These are phyloP conservation scores for Meriones psammophilus DNA, from an alignment of 2,797 vertebrate species.

Conservation along the genomic window DNA sequence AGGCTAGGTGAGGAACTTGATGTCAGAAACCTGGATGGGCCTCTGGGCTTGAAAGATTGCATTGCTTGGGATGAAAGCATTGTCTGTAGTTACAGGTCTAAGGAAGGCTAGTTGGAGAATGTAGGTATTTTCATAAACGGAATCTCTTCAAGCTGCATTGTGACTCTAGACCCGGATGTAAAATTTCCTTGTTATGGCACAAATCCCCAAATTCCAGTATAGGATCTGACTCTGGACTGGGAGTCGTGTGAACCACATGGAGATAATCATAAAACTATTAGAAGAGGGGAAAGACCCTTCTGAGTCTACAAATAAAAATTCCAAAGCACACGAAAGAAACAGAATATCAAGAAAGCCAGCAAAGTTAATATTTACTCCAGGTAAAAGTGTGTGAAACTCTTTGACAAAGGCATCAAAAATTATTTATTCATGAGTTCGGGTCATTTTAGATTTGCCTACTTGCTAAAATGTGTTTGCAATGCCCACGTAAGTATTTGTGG, in stretches of 20 bases:
- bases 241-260: slow-evolving; percentile 17
- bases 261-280: slow-evolving; percentile 67
- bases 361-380: slow-evolving; percentile 34
- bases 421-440: slow-evolving; percentile 15
- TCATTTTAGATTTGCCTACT: not conserved
- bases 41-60: not conserved
- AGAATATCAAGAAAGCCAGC: not conserved
- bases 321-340: not conserved
- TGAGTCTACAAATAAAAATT: slow-evolving; percentile 47
- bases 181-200: slow-evolving; percentile 24
- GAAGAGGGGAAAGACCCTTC: not conserved
- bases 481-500: not conserved
- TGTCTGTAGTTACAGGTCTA: not conserved
- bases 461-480: not conserved
- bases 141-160: not conserved
- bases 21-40: not conserved
- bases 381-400: slow-evolving; percentile 26
- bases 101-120: not conserved
- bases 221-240: slow-evolving; percentile 43
- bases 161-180: not conserved
- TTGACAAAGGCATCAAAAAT: slow-evolving; percentile 62
- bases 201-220: slow-evolving; percentile 38
- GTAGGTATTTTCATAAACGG: not conserved
- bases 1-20: not conserved
- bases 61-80: not conserved